Evolutionary conservation across 1,140 invertebrate genomes (phyloP).

Genomic region (Helicoverpa zea): DNA sequence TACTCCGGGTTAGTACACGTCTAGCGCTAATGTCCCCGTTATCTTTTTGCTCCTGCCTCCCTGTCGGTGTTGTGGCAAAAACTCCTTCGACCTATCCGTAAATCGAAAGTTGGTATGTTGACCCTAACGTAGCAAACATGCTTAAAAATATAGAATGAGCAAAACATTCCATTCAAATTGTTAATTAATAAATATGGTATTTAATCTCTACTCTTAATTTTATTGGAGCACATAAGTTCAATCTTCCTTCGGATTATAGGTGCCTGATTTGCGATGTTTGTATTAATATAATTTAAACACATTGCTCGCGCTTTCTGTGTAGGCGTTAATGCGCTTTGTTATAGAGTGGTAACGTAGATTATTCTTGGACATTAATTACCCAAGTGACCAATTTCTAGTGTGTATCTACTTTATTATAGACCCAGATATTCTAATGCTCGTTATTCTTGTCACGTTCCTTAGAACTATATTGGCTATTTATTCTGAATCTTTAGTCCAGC

Average conservation of each 20-base stretch:
- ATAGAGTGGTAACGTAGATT: background rate
- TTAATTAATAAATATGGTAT: too few species aligned
- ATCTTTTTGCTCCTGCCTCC: constrained; percentile 56
- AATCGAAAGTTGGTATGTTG: constrained; percentile 33
- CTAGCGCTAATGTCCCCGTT: constrained; percentile 68
- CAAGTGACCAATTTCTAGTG: constrained; percentile 15
- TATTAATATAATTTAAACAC: constrained; percentile 1
- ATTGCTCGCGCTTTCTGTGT: constrained; percentile 11
- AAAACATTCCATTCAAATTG: too few species aligned
- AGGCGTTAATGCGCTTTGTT: constrained; percentile 30
- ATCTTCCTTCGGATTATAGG: background rate
- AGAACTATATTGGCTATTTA: constrained; percentile 22
- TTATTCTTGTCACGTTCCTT: constrained; percentile 17
- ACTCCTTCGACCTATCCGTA: constrained; percentile 50
- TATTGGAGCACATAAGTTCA: background rate
- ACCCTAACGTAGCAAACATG: too few species aligned
- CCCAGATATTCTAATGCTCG: constrained; percentile 14
- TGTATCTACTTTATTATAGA: constrained; percentile 5
- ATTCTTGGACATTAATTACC: constrained; percentile 31
- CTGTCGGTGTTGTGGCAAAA: constrained; percentile 43
- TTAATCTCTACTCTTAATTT: background rate
- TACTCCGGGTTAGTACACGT: constrained; percentile 64
- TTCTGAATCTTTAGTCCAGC: constrained; percentile 13
- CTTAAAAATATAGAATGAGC: too few species aligned
- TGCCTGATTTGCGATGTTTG: constrained; percentile 5